These are phyloP conservation scores for Schlechtendalia chinensis DNA, from an alignment of 1,140 invertebrate species.

Conservation along the genomic window DNA sequence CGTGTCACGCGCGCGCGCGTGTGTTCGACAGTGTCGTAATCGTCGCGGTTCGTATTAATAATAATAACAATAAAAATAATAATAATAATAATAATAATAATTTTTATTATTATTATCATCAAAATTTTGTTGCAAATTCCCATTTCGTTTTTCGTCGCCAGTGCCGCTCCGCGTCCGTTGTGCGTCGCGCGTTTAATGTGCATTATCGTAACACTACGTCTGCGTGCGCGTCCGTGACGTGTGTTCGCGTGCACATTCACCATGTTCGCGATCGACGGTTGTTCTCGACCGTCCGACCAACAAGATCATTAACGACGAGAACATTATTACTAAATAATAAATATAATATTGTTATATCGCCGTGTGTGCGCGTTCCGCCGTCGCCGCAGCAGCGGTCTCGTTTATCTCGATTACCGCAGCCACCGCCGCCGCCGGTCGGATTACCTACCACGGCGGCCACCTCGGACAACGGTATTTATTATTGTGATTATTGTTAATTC, in stretches of 20 bases:
- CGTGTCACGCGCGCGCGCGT: background rate
- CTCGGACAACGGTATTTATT: conserved; percentile 32
- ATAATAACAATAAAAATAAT: too few relatives aligned
- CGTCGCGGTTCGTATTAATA: too few relatives aligned
- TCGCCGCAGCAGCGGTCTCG: background rate
- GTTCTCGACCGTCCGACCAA: background rate
- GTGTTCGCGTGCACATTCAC: background rate
- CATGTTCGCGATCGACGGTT: background rate
- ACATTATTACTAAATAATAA: too few relatives aligned
- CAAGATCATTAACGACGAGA: too few relatives aligned
- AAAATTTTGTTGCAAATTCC: too few relatives aligned
- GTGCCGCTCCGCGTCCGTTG: too few relatives aligned
- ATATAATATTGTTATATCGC: too few relatives aligned
- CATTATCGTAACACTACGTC: background rate
- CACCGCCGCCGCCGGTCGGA: conserved; percentile 2
- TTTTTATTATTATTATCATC: too few relatives aligned
- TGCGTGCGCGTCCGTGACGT: background rate
- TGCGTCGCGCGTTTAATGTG: background rate
- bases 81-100: too few relatives aligned
- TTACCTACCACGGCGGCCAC: conserved; percentile 26
- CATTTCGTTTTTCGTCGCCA: too few relatives aligned
- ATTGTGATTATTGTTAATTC: background rate
- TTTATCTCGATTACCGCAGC: background rate
- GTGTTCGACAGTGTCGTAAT: too few relatives aligned
- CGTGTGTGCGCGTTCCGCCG: background rate